Percentiles rank a stretch among this genome's conserved stretches.
These are phyloP conservation scores for Caerostris darwini DNA, from an alignment of 1,140 invertebrate genomes.

Conservation along the genomic window DNA sequence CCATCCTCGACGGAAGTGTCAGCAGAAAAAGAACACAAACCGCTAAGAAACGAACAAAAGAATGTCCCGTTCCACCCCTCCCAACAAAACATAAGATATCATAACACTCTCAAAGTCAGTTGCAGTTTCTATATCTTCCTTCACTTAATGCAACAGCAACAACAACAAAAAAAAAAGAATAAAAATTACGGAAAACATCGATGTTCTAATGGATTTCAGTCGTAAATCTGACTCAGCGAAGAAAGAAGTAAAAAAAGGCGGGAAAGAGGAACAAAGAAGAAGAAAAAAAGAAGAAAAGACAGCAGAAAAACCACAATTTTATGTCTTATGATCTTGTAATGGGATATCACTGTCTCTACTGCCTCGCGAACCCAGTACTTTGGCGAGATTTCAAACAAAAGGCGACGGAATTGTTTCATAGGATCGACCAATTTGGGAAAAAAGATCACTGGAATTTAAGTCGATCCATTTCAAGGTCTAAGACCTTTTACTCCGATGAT, in stretches of 20 bases:
- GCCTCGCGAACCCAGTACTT: background rate
- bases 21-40: background rate
- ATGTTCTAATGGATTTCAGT: constrained; percentile 53
- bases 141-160: background rate
- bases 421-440: background rate
- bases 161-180: background rate
- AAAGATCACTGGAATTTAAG: background rate
- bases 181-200: constrained; percentile 46
- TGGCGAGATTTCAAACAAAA: background rate
- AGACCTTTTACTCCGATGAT: background rate
- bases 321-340: constrained; percentile 37
- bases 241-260: background rate
- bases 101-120: background rate
- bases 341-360: constrained; percentile 17
- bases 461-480: background rate
- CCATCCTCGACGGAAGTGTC: background rate
- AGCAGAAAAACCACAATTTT: constrained; percentile 38
- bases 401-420: background rate
- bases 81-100: constrained; percentile 13
- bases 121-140: constrained; percentile 2
- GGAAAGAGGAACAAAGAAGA: background rate
- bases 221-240: constrained; percentile 48
- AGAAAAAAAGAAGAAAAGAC: background rate
- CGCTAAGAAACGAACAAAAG: background rate
- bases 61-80: background rate